Percentiles rank a stretch among this genome's conserved stretches.
Conservation (phyloP, 2,797 vertebrate genomes). For the Rhinatrema bivittatum region DNA sequence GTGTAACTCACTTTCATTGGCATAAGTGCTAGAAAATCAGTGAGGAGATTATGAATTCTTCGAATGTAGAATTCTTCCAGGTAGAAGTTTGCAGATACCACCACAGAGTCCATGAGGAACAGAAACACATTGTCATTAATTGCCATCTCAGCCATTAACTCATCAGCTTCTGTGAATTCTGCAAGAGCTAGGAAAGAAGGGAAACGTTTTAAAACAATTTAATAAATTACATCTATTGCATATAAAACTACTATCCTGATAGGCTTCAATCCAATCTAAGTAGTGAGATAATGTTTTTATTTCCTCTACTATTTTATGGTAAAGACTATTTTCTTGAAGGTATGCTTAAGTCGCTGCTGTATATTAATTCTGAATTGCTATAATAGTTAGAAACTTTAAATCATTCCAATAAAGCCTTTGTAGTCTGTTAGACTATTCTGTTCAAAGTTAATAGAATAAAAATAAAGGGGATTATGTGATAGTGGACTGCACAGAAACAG, state of each 20-base stretch:
- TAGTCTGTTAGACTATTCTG: too few species aligned
- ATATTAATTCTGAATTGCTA: too few species aligned
- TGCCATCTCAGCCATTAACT: conserved; percentile 84
- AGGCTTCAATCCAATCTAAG: background rate
- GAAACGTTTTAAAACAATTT: background rate
- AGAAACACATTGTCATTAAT: conserved; percentile 83
- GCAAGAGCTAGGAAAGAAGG: conserved; percentile 63
- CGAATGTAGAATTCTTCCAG: conserved; percentile 93
- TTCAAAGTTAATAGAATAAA: too few species aligned
- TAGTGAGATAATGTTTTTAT: too few species aligned
- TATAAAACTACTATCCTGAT: background rate
- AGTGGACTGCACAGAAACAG: too few species aligned
- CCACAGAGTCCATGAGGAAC: conserved; percentile 86
- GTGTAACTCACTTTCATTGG: conserved; percentile 84
- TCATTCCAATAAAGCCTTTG: too few species aligned
- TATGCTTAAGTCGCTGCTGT: too few species aligned
- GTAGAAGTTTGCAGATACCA: conserved; percentile 77
- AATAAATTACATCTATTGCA: background rate
- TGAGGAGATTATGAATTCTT: conserved; percentile 85
- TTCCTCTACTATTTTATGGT: too few species aligned
- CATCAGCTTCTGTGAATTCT: conserved; percentile 94
- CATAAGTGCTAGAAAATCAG: conserved; percentile 95
- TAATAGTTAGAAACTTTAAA: too few species aligned
- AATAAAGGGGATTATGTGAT: too few species aligned
- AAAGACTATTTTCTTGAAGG: too few species aligned